These are phyloP conservation scores for Simalia tracyae DNA, from an alignment of 2,797 vertebrate genomes.

Conservation along the genomic window DNA sequence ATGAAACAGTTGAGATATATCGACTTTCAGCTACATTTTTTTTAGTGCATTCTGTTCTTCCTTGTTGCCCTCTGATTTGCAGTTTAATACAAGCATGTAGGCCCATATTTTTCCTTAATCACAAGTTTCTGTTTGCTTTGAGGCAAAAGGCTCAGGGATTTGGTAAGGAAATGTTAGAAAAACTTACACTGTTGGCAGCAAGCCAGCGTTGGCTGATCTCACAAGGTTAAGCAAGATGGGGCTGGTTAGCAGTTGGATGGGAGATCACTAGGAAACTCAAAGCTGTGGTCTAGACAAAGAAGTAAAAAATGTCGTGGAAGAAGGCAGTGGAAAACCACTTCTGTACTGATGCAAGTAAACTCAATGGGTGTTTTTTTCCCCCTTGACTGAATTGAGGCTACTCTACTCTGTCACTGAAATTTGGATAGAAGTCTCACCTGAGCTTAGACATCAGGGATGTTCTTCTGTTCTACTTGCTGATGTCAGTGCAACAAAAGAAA, in stretches of 20 bases:
- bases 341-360: background rate
- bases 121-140: background rate
- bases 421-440: background rate
- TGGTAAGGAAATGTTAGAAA: background rate
- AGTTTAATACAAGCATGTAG: background rate
- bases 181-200: no score
- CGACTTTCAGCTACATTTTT: background rate
- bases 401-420: background rate
- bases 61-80: background rate
- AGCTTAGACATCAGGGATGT: background rate
- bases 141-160: background rate
- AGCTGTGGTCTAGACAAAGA: no score
- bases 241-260: no score
- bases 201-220: no score
- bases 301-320: no score
- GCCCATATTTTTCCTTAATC: background rate
- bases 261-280: no score
- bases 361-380: background rate
- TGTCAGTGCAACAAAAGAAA: background rate
- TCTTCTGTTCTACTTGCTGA: background rate
- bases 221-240: no score
- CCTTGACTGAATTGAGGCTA: background rate
- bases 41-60: background rate
- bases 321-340: no score
- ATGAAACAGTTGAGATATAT: background rate